Evolutionary conservation across 2,888 invertebrate genomes (phyloP), one percentile per base, ranked within the genome.

Genomic region (Limnephilus marmoratus): DNA sequence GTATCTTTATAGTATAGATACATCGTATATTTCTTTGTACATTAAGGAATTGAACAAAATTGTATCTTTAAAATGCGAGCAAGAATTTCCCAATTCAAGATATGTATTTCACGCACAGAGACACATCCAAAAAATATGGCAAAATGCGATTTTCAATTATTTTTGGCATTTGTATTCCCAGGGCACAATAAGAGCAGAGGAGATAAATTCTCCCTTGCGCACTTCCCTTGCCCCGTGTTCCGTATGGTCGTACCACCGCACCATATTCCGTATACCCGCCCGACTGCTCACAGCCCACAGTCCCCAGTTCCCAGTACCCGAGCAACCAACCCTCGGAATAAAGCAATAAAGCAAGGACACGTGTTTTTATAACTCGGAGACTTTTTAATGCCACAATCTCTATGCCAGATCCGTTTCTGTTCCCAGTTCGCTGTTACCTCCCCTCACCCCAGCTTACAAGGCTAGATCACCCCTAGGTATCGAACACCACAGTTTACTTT

Each of bases 271-370:
- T 53, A 18, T 18, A 5, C 7, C 18, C 1, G 68, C 24, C 68
- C n/a, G 68, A 5, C 68, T 18, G 53, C 5, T 18, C 53, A 68
- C 15, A 53, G 53, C 53, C 18, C 15, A 4, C 53, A 3, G 53
- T 18, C 7, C 68, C 1, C 68, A 68, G 24, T n/a, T 24, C 24
- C 24, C 68, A 68, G 24, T n/a, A 9, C 24, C 24, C 68, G 24
- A 68, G 9, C 68, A 68, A 0, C 68, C 68, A n/a, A 85, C 85
- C 85, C 85, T 85, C 18, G 18, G 41, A 85, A 85, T 85, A 85
- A 41, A 49, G 86, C 45, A 49, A 86, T 86, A 86, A 86, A 86
- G 13, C n/a, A 86, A 31, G 45, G 86, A 49, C 86, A 49, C 86
- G 86, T 86, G 86, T 86, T 49, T 45, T 45, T 45, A 41, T 29